Evolutionary conservation across 92 coral and sea anemone species (phyloP), one percentile per base, ranked within the genome.

Genomic region (Heteractis magnifica): DNA sequence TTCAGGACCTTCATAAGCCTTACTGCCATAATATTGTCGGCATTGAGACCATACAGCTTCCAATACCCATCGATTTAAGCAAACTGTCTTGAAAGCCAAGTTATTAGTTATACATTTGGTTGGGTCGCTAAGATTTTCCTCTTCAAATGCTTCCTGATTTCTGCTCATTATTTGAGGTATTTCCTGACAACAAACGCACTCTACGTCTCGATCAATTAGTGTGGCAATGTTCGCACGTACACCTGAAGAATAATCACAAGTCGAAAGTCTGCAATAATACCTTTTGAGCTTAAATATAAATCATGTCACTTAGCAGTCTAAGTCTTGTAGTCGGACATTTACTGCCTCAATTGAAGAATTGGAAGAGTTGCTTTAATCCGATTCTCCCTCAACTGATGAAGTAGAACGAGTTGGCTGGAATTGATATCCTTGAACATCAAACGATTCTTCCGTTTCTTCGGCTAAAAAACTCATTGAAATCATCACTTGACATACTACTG

Each of bases 221-320:
- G n/a, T 88, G 91, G 68, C 85, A 88, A 79, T 83, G 87, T 59
- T 83, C 76, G 81, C 91, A 88, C 18, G 84, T 77, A 79, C 87
- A 88, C 87, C 91, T 83, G 73, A 70, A 78, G 60, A 71, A 83
- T 83, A 83, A 75, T 83, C 5, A 52, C 56, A 52, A 52, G 56
- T 52, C 56, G 64, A 78, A 52, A 5, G 56, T 52, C 56, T 52
- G 10, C 56, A 10, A 52, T 52, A 52, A 52, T 52, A 52, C 56
- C 56, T 52, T 52, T 52, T 52, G 56, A 5, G 56, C 56, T 52
- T 52, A 52, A 52, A 52, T 52, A 52, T 52, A 10, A 52, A 52
- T 52, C 56, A 52, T 52, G 56, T 52, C 10, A 5, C 56, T 52
- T 52, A 52, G 6, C 56, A 52, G 10, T 10, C 56, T 52, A 10